Evolutionary conservation across 2,113 vertebrate genomes (phyloP).

Genomic region (Ceuthmochares aereus): DNA sequence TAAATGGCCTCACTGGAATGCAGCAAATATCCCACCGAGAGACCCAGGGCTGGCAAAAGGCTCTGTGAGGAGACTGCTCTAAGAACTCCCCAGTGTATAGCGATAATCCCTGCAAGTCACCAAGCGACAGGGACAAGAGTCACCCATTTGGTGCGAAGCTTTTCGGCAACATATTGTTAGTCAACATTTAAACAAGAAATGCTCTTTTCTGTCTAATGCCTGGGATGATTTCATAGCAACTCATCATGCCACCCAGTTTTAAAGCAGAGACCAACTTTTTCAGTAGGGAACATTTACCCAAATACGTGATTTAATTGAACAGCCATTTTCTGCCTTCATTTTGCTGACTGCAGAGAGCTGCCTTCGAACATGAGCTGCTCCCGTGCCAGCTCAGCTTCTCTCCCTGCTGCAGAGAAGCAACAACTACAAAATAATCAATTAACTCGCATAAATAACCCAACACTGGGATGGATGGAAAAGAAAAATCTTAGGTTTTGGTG

Average conservation of each 20-base stretch:
- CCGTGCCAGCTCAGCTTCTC: not conserved
- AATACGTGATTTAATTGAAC: not conserved
- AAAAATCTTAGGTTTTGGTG: not conserved
- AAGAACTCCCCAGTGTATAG: fast-evolving
- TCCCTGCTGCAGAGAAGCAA: constrained; percentile 3
- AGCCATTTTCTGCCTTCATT: constrained; percentile 33
- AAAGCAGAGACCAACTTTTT: not conserved
- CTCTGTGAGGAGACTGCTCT: not conserved
- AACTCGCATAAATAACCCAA: not conserved
- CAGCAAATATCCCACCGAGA: not conserved
- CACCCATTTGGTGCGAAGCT: not conserved
- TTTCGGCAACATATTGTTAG: not conserved
- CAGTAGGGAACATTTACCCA: not conserved
- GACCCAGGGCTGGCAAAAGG: not conserved
- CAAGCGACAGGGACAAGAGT: not conserved
- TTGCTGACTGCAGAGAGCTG: constrained; percentile 30
- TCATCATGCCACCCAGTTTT: not conserved
- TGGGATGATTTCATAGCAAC: constrained; percentile 14
- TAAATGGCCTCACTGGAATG: not conserved
- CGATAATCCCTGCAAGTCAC: not conserved
- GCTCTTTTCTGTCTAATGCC: not conserved
- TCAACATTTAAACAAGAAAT: constrained; percentile 33
- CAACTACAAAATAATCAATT: not conserved
- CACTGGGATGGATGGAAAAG: not conserved
- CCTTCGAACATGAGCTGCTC: not conserved